Base-by-base conservation (phyloP, 1,140 invertebrate species). In the Drusus annulatus region DNA sequence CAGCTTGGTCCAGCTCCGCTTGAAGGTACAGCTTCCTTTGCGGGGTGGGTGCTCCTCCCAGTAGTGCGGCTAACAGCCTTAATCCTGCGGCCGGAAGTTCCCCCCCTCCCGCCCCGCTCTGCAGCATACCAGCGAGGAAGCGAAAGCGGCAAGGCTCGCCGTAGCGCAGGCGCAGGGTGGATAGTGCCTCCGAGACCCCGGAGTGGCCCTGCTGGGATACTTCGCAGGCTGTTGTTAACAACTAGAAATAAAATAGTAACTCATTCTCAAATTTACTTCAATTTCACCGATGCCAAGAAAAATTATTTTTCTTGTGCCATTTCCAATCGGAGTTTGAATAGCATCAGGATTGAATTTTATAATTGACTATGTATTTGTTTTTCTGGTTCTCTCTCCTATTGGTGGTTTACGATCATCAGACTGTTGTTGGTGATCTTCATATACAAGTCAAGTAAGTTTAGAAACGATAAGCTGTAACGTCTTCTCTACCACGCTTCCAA, bases 71-170 rank as follows among this genome's bases (percentile, higher is more conserved):
- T 23, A 98, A 90, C 86, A 98, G 97, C 62, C 93, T 93, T 36
- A 98, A 89, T 7, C 96, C 96, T 5, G 94, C 93, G n/a, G 94
- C 92, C 85, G 97, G 91, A 2, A 97, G 91, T 56, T 95, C 94
- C 0, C 92, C 92, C 3, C 90, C 89, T 0, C 91, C 91, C 3
- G 87, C 87, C 2, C 90, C 89, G 83, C 94, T 94, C 81, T 94
- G 93, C 25, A 98, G 91, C 89, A 98, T 97, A 2, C 96, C 96
- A 8, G 97, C 94, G 0, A 98, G 91, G 85, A 98, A 94, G 74
- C 97, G 92, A 88, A 98, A 98, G 83, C 97, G 91, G 3, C 97
- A 96, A 0, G 96, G 96, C 86, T 99, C 97, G 21, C 96, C 97
- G 85, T 96, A 97, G 45, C 96, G 91, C 0, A 98, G 89, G 16